Conservation (phyloP, 2,888 invertebrate genomes). For the Xanthia icteritia region DNA sequence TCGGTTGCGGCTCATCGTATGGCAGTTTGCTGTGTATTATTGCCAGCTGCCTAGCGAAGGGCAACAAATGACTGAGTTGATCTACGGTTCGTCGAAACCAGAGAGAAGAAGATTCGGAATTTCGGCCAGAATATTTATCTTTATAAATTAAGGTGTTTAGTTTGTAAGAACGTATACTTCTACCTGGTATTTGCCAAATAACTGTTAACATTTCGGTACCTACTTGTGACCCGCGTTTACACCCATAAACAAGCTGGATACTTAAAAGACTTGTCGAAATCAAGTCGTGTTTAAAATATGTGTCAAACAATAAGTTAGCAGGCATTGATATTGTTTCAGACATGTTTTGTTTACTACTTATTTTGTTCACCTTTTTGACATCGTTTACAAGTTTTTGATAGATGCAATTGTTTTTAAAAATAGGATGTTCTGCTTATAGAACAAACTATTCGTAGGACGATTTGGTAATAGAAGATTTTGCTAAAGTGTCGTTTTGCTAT, state of each 20-base stretch:
- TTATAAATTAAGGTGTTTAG: background rate
- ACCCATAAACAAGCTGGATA: background rate
- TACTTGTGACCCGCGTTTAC: background rate
- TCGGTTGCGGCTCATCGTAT: constrained; percentile 90
- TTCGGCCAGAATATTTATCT: background rate
- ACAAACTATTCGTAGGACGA: too few relatives aligned
- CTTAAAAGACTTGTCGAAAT: background rate
- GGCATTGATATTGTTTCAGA: background rate
- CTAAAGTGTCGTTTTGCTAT: background rate
- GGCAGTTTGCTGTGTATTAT: constrained; percentile 88
- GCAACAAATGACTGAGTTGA: constrained; percentile 89
- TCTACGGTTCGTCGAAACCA: constrained; percentile 71
- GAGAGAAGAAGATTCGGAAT: constrained; percentile 5
- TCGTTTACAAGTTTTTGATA: background rate
- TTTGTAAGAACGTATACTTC: background rate
- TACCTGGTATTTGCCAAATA: background rate
- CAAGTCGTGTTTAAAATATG: background rate
- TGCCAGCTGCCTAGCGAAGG: constrained; percentile 91
- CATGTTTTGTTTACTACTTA: background rate
- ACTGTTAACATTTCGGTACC: background rate
- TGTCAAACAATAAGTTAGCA: background rate
- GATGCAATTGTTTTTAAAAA: background rate
- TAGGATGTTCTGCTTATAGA: background rate
- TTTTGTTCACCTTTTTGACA: background rate
- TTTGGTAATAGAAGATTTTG: too few relatives aligned